Percentiles rank a stretch among this genome's conserved stretches.
Conservation (phyloP, 2,113 vertebrate species). For the Empidonax traillii region DNA sequence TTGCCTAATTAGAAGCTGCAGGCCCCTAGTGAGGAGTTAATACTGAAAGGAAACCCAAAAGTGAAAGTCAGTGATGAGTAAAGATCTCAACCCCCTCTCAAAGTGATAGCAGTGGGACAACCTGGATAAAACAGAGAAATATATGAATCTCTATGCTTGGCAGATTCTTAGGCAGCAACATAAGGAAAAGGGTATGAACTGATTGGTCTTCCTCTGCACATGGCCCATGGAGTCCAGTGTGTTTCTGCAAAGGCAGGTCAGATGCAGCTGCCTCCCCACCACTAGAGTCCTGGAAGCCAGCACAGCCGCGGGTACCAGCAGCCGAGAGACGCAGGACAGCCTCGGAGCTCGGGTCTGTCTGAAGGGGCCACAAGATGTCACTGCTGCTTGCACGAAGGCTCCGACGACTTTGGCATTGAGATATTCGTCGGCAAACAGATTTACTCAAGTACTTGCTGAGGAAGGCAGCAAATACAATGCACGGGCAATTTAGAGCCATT, state of each 20-base stretch:
- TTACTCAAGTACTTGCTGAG: neutral
- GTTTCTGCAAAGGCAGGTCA: neutral
- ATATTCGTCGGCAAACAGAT: accelerated
- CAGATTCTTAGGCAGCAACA: neutral
- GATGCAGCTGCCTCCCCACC: neutral
- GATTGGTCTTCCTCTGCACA: accelerated
- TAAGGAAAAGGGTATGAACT: accelerated
- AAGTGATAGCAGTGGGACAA: neutral
- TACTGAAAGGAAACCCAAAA: neutral
- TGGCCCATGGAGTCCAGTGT: accelerated
- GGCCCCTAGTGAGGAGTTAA: neutral
- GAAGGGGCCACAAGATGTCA: constrained; percentile 53
- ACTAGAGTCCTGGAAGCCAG: neutral
- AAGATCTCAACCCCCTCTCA: neutral
- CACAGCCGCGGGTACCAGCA: neutral
- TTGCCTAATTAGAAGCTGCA: neutral
- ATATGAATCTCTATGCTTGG: accelerated
- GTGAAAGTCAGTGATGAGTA: neutral
- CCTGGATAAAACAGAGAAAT: neutral
- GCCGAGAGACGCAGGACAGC: accelerated
- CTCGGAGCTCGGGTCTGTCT: neutral
- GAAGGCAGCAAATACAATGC: neutral
- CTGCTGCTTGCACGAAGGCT: neutral
- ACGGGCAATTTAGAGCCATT: neutral
- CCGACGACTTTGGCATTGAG: neutral